Conservation (phyloP, 2,797 vertebrate species). For the Platyrinchus mystaceus region DNA sequence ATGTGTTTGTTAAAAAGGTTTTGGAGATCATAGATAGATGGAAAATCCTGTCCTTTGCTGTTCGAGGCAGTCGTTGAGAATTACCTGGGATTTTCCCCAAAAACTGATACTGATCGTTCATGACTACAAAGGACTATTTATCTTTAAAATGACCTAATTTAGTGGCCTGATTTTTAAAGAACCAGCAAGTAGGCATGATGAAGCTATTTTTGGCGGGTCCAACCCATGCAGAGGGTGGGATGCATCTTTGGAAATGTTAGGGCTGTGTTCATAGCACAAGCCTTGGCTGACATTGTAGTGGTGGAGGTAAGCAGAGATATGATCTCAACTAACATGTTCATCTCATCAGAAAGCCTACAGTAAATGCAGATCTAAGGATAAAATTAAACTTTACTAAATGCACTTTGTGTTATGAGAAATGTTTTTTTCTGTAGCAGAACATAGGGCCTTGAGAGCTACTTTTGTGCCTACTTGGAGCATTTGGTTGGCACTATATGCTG, state of each 20-base stretch:
- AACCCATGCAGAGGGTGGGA: neutral
- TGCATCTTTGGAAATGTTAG: neutral
- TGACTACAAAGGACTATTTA: neutral
- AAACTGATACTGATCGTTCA: neutral
- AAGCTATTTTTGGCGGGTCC: neutral
- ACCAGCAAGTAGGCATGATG: neutral
- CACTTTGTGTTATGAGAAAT: neutral
- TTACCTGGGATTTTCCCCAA: conserved; percentile 46
- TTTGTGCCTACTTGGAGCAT: neutral
- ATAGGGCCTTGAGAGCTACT: neutral
- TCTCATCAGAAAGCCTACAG: neutral
- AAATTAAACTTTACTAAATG: neutral
- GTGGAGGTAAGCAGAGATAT: neutral
- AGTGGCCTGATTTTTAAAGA: conserved; percentile 18
- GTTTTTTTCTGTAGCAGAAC: neutral
- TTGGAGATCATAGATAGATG: neutral
- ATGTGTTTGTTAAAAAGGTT: neutral
- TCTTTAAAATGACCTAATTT: conserved; percentile 10
- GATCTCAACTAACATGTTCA: rapidly evolving
- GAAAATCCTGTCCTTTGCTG: neutral
- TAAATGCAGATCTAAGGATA: neutral
- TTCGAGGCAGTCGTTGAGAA: neutral
- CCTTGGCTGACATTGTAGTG: neutral
- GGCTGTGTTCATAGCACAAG: neutral
- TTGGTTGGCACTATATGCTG: neutral